phyloP scores from a whole-genome alignment of 2,888 invertebrate species.

The Pammene aurita region DNA sequence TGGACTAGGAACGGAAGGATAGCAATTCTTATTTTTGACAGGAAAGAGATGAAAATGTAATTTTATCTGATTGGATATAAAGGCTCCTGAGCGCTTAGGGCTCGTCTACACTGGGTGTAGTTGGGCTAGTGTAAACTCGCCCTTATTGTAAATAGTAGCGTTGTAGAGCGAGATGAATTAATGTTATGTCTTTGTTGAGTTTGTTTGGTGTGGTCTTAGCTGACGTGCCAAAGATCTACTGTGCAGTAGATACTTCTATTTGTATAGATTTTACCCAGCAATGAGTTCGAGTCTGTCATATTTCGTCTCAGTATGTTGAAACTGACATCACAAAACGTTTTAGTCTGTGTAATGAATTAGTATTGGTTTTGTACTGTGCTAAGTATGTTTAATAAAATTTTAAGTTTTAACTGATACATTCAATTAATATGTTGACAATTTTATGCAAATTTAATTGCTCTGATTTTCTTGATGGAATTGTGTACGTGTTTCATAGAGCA shows the following conservation, averaged over 20 bases:
- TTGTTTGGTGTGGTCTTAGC: not conserved
- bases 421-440: not conserved
- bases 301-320: not conserved
- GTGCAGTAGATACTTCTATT: not conserved
- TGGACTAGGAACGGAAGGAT: not conserved
- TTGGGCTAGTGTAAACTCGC: not conserved
- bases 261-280: not conserved
- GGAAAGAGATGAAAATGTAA: not conserved
- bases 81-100: not conserved
- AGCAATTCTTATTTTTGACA: not conserved
- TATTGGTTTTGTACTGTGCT: not conserved
- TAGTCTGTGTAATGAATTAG: not conserved
- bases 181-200: constrained; percentile 9
- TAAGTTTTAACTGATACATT: not conserved
- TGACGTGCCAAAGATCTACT: constrained; percentile 19
- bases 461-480: not conserved
- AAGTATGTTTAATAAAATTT: not conserved
- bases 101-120: not conserved
- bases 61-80: not conserved
- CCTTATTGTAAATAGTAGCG: constrained; percentile 21
- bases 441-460: not conserved
- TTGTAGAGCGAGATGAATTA: constrained; percentile 13
- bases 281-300: not conserved
- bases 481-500: not conserved
- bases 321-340: not conserved